Evolutionary conservation across 2,888 invertebrate genomes (phyloP).

Genomic region (Drosophila robusta): DNA sequence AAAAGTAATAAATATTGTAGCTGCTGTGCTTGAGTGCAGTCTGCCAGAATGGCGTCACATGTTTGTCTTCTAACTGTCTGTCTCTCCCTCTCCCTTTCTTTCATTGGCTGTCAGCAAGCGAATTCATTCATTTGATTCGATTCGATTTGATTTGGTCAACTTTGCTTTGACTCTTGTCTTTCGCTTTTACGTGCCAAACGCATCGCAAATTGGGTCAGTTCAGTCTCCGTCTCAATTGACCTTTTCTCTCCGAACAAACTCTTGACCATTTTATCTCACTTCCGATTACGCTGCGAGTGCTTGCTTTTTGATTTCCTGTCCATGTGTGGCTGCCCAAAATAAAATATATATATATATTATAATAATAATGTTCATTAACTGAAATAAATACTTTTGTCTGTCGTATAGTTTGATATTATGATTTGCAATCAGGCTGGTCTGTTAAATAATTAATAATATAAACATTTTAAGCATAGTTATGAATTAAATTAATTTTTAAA

Average conservation of each 20-base stretch:
- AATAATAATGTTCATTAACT: constrained; percentile 38
- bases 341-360: constrained; percentile 8
- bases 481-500: too few relatives aligned
- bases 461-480: too few relatives aligned
- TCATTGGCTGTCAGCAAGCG: constrained; percentile 38
- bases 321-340: neutral
- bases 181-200: constrained; percentile 57
- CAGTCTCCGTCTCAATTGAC: constrained; percentile 17
- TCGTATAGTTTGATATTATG: constrained; percentile 4
- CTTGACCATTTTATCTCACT: constrained; percentile 14
- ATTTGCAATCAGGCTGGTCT: neutral
- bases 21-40: constrained; percentile 77
- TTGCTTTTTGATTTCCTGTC: constrained; percentile 36
- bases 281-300: constrained; percentile 15
- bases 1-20: constrained; percentile 80
- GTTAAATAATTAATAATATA: neutral
- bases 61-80: constrained; percentile 9
- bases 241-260: neutral
- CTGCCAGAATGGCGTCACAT: constrained; percentile 67
- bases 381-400: constrained; percentile 43
- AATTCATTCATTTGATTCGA: constrained; percentile 63
- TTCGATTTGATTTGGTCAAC: constrained; percentile 66
- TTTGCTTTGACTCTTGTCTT: constrained; percentile 42
- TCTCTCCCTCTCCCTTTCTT: neutral
- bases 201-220: constrained; percentile 58